phyloP scores from a whole-genome alignment of 2,113 vertebrate genomes.

The Ovis canadensis region DNA sequence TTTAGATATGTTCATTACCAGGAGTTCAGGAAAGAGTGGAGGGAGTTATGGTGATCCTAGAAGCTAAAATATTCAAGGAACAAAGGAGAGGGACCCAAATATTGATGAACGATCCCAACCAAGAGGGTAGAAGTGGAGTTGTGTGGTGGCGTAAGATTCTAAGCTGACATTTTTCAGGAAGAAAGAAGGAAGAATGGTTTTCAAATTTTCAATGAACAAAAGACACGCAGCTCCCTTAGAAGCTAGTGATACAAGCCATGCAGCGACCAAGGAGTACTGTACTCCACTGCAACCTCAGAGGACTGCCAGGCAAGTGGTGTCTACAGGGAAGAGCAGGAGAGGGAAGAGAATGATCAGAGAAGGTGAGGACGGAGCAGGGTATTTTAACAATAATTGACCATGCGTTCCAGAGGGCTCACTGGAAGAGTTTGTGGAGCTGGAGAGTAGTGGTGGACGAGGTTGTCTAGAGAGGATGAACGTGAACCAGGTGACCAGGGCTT shows the following conservation, averaged over 20 bases:
- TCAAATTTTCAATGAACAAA: not conserved
- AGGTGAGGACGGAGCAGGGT: not conserved
- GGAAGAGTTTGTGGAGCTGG: not conserved
- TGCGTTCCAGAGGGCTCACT: not conserved
- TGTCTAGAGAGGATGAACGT: not conserved
- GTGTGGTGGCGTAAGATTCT: not conserved
- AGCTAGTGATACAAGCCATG: not conserved
- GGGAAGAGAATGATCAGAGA: not conserved
- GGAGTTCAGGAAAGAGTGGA: not conserved
- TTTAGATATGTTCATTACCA: not conserved
- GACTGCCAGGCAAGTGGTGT: fast-evolving
- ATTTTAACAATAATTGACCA: not conserved
- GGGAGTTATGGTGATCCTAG: not conserved
- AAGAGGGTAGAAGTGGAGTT: not conserved
- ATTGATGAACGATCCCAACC: not conserved
- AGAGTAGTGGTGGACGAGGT: not conserved
- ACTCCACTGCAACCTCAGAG: not conserved
- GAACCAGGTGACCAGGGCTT: not conserved
- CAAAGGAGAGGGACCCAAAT: not conserved
- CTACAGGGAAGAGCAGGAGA: not conserved
- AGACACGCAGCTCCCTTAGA: not conserved
- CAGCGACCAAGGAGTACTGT: fast-evolving
- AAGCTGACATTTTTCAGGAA: not conserved
- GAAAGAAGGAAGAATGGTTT: not conserved
- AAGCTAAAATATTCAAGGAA: not conserved